Conservation (phyloP, 2,888 invertebrate genomes). For the Stenichneumon culpator region DNA sequence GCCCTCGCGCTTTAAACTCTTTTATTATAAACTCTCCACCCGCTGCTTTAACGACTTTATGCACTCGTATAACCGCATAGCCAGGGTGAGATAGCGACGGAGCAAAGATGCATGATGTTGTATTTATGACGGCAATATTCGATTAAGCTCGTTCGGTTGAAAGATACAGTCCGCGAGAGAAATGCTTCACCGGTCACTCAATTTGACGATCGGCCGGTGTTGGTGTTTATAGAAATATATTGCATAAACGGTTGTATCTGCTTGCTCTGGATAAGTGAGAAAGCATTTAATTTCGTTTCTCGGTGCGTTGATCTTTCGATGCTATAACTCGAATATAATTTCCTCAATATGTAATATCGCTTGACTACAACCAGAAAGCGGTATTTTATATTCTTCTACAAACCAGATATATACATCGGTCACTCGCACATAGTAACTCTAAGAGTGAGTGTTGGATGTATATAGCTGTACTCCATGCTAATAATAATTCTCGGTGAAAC, state of each 20-base stretch:
- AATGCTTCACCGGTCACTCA: slow-evolving; percentile 14
- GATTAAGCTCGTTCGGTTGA: slow-evolving; percentile 62
- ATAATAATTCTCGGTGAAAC: too few species aligned
- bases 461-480: too few species aligned
- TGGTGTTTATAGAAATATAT: slow-evolving; percentile 10
- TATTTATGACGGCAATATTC: slow-evolving; percentile 70
- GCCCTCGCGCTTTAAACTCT: slow-evolving; percentile 63
- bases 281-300: neutral
- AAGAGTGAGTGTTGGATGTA: too few species aligned
- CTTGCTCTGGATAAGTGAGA: neutral
- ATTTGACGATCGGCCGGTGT: neutral
- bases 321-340: neutral
- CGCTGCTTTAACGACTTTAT: slow-evolving; percentile 68
- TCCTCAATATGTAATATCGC: too few species aligned
- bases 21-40: slow-evolving; percentile 59
- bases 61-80: slow-evolving; percentile 61
- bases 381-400: too few species aligned
- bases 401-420: too few species aligned
- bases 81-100: slow-evolving; percentile 28
- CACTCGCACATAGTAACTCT: too few species aligned
- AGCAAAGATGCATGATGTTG: slow-evolving; percentile 48
- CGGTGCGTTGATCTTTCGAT: slow-evolving; percentile 20
- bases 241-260: neutral
- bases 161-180: slow-evolving; percentile 28
- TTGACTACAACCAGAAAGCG: too few species aligned